Base-by-base conservation (phyloP, 92 coral and sea anemone species). In the Actinostola sp. region DNA sequence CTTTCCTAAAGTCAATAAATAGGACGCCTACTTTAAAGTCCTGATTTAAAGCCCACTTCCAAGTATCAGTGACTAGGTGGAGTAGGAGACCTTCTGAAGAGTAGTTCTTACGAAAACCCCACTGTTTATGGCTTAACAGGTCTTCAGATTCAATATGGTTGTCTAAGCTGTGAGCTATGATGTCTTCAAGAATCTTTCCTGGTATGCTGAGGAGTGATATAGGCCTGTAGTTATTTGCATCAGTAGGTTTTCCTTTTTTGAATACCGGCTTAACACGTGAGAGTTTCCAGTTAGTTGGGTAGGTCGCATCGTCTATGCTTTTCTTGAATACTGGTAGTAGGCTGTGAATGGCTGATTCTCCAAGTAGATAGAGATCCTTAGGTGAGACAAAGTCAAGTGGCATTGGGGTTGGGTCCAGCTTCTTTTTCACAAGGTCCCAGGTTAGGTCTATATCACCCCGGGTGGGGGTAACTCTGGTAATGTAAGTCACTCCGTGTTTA, bases 151-250 rank as follows among this genome's bases (percentile, higher is more conserved):
- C 56, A 61, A 65, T 39, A 32, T 76, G 81, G 73, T 53, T 76
- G 66, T 63, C 58, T 23, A 64, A 19, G 66, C 49, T 64, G 45
- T 65, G 43, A 25, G 66, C 16, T 23, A 76, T 54, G 51, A 76
- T 38, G 32, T 65, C 72, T 23, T 63, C 57, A 26, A 76, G 46
- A 4, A 53, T 53, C 60, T 53, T 53, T 27, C 30, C 60, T 53
- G 60, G 72, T 14, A 63, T 39, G 20, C 81, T 63, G 63, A 75
- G 72, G 17, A 75, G 72, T n/a, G 81, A 75, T 49, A 75, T 75
- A 19, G 81, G 72, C 58, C 80, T 75, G 41, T 75, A 75, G 55
- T 74, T 73, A 34, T 74, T 74, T 17, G 21, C 80, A 45, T 63
- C 80, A 0, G 33, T 70, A 0, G 75, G 63, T 62, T 43, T 32